Conservation (phyloP, 1,140 invertebrate genomes). For the Trichoplusia ni region DNA sequence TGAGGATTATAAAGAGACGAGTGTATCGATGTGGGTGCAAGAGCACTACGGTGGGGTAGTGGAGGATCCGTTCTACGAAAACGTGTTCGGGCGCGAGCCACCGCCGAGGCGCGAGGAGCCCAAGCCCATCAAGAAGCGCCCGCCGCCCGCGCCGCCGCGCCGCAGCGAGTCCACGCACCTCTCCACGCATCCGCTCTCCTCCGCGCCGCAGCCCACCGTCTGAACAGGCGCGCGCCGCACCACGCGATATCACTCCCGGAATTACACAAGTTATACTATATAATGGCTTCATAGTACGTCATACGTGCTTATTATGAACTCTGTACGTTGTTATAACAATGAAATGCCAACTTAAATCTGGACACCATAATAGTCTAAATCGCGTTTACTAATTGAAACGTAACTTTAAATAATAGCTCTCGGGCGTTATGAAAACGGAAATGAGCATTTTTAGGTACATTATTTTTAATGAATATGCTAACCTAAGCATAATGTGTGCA, state of each 20-base stretch:
- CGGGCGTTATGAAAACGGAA: constrained; percentile 17
- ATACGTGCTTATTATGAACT: too few relatives aligned
- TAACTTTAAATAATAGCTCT: constrained; percentile 16
- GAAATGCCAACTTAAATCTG: too few relatives aligned
- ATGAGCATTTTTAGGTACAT: too few relatives aligned
- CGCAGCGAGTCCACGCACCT: constrained; percentile 73
- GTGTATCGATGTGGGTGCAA: constrained; percentile 94
- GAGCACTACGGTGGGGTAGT: constrained; percentile 88
- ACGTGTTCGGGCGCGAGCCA: constrained; percentile 57
- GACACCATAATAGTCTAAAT: too few relatives aligned
- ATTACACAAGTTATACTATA: too few relatives aligned
- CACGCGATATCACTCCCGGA: background rate
- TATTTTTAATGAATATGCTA: background rate
- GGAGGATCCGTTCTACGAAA: constrained; percentile 71
- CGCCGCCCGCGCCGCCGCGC: constrained; percentile 71
- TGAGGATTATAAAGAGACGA: constrained; percentile 89
- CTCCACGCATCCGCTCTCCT: constrained; percentile 44
- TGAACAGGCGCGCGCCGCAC: constrained; percentile 21
- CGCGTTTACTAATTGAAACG: too few relatives aligned
- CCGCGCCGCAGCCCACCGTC: constrained; percentile 42
- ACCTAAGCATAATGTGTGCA: background rate
- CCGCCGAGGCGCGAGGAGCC: constrained; percentile 59
- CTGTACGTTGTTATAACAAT: too few relatives aligned
- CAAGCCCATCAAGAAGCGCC: constrained; percentile 66
- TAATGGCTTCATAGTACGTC: too few relatives aligned